phyloP scores from a whole-genome alignment of 2,797 vertebrate species.

The Phoeniculus purpureus region DNA sequence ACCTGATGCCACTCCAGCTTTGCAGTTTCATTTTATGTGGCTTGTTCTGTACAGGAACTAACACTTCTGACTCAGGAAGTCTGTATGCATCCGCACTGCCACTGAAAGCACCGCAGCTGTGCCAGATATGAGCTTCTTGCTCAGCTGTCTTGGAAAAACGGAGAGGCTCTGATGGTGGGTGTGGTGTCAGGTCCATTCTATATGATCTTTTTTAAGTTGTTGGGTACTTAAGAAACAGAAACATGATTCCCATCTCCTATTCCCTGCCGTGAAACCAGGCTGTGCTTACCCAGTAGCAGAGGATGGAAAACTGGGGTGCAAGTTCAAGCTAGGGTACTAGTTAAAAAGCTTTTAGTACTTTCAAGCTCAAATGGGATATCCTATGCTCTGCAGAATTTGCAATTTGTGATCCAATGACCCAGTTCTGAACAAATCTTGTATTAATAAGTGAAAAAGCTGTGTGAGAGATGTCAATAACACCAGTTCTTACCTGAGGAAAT shows the following conservation, averaged over 20 bases:
- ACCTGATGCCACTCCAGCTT: not conserved
- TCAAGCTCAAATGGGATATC: not conserved
- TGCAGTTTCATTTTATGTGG: not conserved
- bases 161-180: not conserved
- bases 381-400: not conserved
- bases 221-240: not conserved
- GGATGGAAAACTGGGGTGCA: not conserved
- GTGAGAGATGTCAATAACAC: not conserved
- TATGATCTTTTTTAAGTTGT: not conserved
- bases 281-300: not conserved
- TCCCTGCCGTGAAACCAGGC: not conserved
- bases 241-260: not conserved
- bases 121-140: not conserved
- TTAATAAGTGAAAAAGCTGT: not conserved
- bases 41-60: not conserved
- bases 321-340: not conserved
- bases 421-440: not conserved
- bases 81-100: not conserved
- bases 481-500: not conserved
- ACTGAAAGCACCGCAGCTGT: not conserved
- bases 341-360: not conserved
- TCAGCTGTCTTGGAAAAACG: not conserved
- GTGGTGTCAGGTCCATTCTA: not conserved
- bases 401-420: not conserved
- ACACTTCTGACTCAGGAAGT: not conserved